Conservation (phyloP, 2,888 invertebrate species). For the Ochropacha duplaris region DNA sequence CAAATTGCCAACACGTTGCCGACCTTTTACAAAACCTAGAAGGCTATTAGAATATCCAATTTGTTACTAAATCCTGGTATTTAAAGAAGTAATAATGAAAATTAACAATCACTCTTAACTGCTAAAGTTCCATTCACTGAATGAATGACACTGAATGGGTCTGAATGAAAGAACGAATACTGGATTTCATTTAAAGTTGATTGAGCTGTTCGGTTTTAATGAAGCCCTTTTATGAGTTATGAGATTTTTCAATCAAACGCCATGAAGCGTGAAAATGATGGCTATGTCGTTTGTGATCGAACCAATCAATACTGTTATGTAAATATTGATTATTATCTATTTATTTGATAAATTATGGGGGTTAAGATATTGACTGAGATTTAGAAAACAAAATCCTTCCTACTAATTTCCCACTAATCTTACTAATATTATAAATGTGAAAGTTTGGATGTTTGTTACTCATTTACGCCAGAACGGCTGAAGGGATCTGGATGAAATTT, state of each 20-base stretch:
- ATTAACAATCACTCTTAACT: neutral
- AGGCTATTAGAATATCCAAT: neutral
- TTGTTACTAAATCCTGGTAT: neutral
- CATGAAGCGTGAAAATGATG: neutral
- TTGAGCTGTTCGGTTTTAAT: conserved; percentile 5
- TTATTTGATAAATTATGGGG: too few species aligned
- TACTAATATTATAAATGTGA: too few species aligned
- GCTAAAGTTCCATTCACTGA: conserved; percentile 8
- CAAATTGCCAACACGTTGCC: too few species aligned
- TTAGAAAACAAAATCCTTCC: too few species aligned
- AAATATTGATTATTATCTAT: too few species aligned
- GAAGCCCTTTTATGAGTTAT: neutral
- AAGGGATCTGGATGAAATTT: too few species aligned
- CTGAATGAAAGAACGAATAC: conserved; percentile 12
- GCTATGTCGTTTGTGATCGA: neutral
- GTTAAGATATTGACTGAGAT: too few species aligned
- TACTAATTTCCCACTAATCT: too few species aligned
- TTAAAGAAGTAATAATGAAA: neutral
- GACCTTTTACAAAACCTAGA: too few species aligned
- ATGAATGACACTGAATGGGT: conserved; percentile 10
- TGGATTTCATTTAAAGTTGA: conserved; percentile 15
- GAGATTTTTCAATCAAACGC: neutral
- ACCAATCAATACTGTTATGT: neutral
- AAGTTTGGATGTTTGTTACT: too few species aligned
- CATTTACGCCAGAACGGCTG: too few species aligned